Conservation (phyloP, 2,888 invertebrate genomes). For the Lasioglossum malachurum region DNA sequence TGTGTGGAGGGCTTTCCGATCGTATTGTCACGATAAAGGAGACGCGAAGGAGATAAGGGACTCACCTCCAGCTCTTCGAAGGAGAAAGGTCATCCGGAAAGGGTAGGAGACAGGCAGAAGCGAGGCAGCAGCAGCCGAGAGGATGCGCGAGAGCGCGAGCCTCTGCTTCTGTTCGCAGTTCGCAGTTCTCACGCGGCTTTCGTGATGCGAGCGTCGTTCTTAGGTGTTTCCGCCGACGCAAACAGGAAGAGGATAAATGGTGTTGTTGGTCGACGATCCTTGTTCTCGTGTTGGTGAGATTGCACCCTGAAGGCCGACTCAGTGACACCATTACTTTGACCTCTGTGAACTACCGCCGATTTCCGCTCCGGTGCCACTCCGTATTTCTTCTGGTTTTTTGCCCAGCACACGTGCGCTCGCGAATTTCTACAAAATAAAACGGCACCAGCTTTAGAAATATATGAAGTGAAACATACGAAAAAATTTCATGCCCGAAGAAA, state of each 20-base stretch:
- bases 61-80: not conserved
- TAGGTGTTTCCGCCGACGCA: not conserved
- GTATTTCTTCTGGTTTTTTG: too few relatives aligned
- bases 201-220: constrained; percentile 46
- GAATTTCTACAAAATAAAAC: not conserved
- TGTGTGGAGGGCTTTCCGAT: not conserved
- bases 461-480: not conserved
- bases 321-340: not conserved
- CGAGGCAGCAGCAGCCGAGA: constrained; percentile 26
- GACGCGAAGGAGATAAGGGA: not conserved
- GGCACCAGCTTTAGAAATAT: not conserved
- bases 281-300: not conserved
- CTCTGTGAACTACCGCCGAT: not conserved
- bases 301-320: too few relatives aligned
- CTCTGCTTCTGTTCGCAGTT: constrained; percentile 55
- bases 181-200: constrained; percentile 68
- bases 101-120: constrained; percentile 27
- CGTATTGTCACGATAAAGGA: not conserved
- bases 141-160: constrained; percentile 68
- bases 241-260: not conserved
- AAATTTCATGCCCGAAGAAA: not conserved
- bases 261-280: not conserved
- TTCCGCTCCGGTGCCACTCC: not conserved
- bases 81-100: constrained; percentile 7
- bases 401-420: not conserved